Percentiles rank a stretch among this genome's conserved stretches.
Evolutionary conservation across 2,113 vertebrate genomes (phyloP).

Genomic region (Sinocyclocheilus anshuiensis): DNA sequence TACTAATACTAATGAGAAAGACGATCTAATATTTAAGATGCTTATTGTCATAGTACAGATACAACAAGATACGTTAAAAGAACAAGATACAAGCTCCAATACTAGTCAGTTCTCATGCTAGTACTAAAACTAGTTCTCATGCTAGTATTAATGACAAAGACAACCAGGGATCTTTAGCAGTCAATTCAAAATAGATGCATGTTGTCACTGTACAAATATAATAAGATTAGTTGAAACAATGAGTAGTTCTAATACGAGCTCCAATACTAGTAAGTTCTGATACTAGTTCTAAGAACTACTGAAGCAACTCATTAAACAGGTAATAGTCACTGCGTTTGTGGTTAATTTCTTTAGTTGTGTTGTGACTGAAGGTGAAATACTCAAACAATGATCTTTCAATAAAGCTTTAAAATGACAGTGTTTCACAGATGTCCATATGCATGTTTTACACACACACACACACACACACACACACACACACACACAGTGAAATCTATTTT

Average conservation of each 20-base stretch:
- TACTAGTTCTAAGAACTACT: no score
- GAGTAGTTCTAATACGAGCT: no score
- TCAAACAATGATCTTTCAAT: conserved; percentile 11
- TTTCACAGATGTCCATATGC: conserved; percentile 29
- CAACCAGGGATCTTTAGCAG: neutral
- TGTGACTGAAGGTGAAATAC: neutral
- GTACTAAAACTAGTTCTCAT: no score
- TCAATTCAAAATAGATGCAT: neutral
- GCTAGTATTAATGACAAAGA: no score
- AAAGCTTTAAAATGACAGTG: conserved; percentile 15
- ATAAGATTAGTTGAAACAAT: neutral
- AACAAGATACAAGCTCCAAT: no score
- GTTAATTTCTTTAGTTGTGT: neutral
- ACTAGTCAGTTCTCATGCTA: no score
- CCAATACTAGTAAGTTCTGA: no score
- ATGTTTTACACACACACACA: neutral
- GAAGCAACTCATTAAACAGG: no score
- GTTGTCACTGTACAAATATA: neutral
- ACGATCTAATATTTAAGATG: neutral
- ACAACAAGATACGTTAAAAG: no score
- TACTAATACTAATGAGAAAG: neutral
- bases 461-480: neutral
- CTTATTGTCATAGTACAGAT: no score
- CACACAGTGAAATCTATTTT: conserved; percentile 71
- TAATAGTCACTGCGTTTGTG: neutral